Base-by-base conservation (phyloP, 2,113 vertebrate genomes). In the Parus major region DNA sequence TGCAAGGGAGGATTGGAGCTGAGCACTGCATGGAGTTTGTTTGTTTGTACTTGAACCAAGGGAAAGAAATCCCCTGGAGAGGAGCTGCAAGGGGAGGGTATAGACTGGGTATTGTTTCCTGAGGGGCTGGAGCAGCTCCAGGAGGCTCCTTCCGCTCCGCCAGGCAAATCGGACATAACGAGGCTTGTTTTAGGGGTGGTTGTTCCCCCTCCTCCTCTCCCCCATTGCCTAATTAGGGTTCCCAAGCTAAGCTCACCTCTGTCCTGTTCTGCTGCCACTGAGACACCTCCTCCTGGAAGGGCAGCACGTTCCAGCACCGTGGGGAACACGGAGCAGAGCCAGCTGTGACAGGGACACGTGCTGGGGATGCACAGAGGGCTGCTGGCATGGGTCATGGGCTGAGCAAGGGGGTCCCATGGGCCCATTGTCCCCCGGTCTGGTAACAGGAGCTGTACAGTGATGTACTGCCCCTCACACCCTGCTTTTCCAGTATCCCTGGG, bases 31-130 rank as follows among this genome's bases (percentile, higher is more conserved):
- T 41, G 72, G 90, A 57, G 87, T 95, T 94, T 95, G 91, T 96
- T 97, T 96, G 88, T 92, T 95, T 96, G 80, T 93, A 64, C 87
- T 95, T 86, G 82, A 94, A 92, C 78, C 69, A 36, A 93, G 73
- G 69, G 70, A 89, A 84, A 82, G 80, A 90, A 95, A 95, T 94
- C 88, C 83, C 93, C 94, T 70, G 85, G 85, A 94, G 85, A 80
- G 82, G 61, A 92, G 85, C 56, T 71, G 57, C 22, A n/a, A 76
- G 90, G 89, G 87, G 80, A 91, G 95, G 69, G 53, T 87, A 90
- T 86, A 87, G 90, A 15, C 83, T 1, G 49, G 49, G 78, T 56
- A 90, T 96, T 96, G 86, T 96, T 95, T 95, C 92, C 82, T 85
- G 69, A 92, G 90, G 49, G 68, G 82, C 85, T 97, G 93, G 96